These are phyloP conservation scores for Amblyornis subalaris DNA, from an alignment of 2,113 vertebrate genomes.

Conservation along the genomic window DNA sequence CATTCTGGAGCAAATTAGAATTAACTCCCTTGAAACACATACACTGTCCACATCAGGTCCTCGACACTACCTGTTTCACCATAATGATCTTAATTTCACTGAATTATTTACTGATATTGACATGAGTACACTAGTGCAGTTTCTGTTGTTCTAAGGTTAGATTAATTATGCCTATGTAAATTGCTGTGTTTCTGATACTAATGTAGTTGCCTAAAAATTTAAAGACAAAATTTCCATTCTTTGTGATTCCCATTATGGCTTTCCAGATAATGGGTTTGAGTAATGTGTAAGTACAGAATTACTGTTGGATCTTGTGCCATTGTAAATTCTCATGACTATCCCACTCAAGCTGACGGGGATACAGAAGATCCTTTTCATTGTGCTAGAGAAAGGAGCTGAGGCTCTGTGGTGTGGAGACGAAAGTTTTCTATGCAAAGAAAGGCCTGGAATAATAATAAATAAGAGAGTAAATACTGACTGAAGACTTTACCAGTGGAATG, in stretches of 20 bases:
- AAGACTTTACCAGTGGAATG: not conserved
- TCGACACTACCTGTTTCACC: not conserved
- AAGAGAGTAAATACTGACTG: not conserved
- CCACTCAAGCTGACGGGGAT: not conserved
- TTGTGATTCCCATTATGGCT: not conserved
- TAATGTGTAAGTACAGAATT: not conserved
- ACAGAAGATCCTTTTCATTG: not conserved
- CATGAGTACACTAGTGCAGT: not conserved
- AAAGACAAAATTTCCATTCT: not conserved
- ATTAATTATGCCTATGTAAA: not conserved
- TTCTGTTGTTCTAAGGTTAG: not conserved
- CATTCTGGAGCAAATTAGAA: not conserved
- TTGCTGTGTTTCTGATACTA: not conserved
- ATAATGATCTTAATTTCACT: not conserved
- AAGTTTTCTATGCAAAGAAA: not conserved
- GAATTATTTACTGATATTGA: not conserved
- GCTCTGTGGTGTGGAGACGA: not conserved
- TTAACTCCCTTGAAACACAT: not conserved
- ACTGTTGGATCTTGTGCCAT: rapidly evolving
- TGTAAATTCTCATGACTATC: not conserved
- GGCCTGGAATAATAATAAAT: not conserved
- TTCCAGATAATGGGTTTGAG: not conserved
- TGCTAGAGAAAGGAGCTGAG: not conserved
- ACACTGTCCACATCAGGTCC: not conserved
- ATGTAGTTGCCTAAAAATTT: not conserved